Conservation (phyloP, 2,113 vertebrate species). For the Amphiprion percula region DNA sequence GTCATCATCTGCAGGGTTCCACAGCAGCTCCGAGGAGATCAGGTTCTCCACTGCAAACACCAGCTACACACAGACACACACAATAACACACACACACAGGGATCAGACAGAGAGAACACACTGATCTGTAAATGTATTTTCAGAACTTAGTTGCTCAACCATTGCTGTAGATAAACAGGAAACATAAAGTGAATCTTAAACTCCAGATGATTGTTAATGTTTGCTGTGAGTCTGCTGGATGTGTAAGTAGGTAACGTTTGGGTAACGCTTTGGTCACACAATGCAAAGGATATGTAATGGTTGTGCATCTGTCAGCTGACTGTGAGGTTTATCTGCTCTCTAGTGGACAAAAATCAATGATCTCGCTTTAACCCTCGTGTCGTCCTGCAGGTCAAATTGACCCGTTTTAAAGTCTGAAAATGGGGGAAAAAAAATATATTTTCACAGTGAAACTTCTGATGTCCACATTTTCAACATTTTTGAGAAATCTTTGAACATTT, state of each 20-base stretch:
- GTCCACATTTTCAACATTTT: no score
- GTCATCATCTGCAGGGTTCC: conserved; percentile 88
- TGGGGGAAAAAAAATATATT: no score
- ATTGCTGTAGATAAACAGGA: not conserved
- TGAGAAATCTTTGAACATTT: no score
- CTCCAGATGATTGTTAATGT: not conserved
- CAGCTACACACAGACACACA: conserved; percentile 81
- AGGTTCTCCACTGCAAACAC: conserved; percentile 91
- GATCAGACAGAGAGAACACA: not conserved
- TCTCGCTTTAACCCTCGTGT: no score
- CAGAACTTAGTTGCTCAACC: no score
- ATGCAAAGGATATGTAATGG: not conserved
- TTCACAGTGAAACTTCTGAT: no score
- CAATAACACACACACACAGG: not conserved
- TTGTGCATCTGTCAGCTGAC: not conserved
- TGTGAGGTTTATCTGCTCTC: not conserved
- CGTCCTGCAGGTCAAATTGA: no score
- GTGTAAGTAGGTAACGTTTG: not conserved
- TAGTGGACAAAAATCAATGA: not conserved
- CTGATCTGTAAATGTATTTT: not conserved
- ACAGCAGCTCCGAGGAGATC: conserved; percentile 88
- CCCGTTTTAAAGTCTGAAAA: no score
- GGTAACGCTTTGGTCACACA: not conserved
- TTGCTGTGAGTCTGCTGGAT: not conserved
- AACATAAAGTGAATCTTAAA: not conserved